Conservation (phyloP, 2,113 vertebrate species). For the Xiphophorus hellerii region DNA sequence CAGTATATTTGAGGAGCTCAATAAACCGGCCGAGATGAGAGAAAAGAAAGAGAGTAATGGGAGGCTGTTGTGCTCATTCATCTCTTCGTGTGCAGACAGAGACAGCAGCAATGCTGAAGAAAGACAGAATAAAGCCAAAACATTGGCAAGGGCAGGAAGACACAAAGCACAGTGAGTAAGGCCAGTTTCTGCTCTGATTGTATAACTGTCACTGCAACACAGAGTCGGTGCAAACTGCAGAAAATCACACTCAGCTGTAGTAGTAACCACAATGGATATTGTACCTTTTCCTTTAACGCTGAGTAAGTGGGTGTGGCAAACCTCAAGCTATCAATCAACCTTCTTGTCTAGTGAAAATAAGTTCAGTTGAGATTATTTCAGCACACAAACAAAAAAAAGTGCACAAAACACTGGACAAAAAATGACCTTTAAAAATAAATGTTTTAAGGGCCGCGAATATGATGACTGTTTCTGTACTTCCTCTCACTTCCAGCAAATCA, state of each 20-base stretch:
- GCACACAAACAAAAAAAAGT: conserved; percentile 10
- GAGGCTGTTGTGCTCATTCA: conserved; percentile 43
- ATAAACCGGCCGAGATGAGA: conserved; percentile 17
- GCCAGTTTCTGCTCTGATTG: conserved; percentile 58
- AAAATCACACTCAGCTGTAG: conserved; percentile 39
- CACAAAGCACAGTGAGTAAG: conserved; percentile 50
- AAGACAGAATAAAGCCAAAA: conserved; percentile 47
- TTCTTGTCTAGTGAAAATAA: background rate
- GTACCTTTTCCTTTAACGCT: background rate
- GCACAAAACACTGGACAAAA: background rate
- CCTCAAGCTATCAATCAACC: conserved; percentile 1
- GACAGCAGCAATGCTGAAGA: conserved; percentile 38
- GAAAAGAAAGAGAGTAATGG: conserved; percentile 23
- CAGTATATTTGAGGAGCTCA: conserved; percentile 35
- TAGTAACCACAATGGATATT: conserved; percentile 20
- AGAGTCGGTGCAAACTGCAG: conserved; percentile 26
- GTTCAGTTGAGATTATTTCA: background rate
- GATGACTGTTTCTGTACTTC: conserved; percentile 51
- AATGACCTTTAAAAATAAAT: conserved; percentile 42
- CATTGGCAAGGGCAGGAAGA: conserved; percentile 65
- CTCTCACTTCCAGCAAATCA: conserved; percentile 67
- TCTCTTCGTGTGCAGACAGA: conserved; percentile 50
- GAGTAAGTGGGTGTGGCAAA: background rate
- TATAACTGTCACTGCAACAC: conserved; percentile 47
- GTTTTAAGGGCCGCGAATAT: conserved; percentile 52